Conservation (phyloP, 1,140 invertebrate genomes). For the Anastrepha obliqua region DNA sequence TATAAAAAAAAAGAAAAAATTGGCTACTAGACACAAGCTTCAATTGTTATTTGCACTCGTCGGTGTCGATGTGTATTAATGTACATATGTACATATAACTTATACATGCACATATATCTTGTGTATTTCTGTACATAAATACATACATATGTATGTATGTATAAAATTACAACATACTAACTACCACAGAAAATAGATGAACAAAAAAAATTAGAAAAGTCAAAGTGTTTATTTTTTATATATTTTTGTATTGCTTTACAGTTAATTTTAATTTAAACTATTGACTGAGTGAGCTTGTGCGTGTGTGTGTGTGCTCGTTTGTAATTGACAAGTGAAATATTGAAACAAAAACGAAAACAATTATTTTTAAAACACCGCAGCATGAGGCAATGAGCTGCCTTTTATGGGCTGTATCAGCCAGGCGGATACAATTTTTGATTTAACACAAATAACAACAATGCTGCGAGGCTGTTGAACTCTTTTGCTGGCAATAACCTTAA, state of each 20-base stretch:
- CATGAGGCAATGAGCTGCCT: constrained; percentile 14
- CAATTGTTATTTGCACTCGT: neutral
- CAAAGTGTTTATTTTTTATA: neutral
- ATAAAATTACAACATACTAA: neutral
- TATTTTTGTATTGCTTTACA: neutral
- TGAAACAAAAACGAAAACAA: neutral
- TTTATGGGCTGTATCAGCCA: constrained; percentile 26
- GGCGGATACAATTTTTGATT: neutral
- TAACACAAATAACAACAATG: constrained; percentile 41
- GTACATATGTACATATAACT: no score
- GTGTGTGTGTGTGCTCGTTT: neutral
- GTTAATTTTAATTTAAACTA: neutral
- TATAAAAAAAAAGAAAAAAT: constrained; percentile 13
- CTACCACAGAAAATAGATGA: no score
- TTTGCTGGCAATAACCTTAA: constrained; percentile 40
- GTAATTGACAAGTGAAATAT: constrained; percentile 39
- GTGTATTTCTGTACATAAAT: neutral
- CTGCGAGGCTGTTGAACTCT: constrained; percentile 33
- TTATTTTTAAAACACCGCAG: constrained; percentile 23
- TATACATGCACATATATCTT: neutral
- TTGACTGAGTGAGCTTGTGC: neutral
- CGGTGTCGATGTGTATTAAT: neutral
- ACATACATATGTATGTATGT: neutral
- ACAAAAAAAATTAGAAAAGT: neutral
- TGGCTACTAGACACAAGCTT: neutral